These are phyloP conservation scores for Pionites leucogaster DNA, from an alignment of 2,113 vertebrate species.

Conservation along the genomic window DNA sequence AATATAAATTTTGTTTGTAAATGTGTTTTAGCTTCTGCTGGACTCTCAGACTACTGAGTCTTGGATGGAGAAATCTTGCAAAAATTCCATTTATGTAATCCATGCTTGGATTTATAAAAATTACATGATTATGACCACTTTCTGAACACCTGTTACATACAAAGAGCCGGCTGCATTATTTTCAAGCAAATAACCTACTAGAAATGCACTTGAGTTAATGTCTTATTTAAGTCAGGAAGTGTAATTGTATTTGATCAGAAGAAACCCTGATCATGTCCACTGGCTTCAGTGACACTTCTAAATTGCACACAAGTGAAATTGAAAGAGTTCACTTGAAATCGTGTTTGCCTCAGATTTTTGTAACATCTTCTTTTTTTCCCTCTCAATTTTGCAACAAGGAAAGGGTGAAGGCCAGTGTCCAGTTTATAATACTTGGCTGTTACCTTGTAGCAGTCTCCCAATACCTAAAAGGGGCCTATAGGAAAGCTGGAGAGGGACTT, in stretches of 20 bases:
- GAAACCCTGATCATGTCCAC: not conserved
- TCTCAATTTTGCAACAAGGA: not conserved
- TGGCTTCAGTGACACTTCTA: not conserved
- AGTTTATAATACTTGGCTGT: not conserved
- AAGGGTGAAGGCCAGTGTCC: not conserved
- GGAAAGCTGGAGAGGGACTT: not conserved
- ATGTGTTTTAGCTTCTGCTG: not conserved
- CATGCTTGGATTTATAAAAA: not conserved
- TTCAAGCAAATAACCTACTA: not conserved
- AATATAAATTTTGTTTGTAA: not conserved
- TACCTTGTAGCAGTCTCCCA: not conserved
- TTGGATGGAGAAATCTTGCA: not conserved
- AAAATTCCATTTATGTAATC: not conserved
- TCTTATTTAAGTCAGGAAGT: not conserved
- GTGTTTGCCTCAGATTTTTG: rapidly evolving
- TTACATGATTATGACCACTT: not conserved
- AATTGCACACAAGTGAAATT: not conserved
- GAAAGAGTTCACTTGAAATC: not conserved
- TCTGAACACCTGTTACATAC: not conserved
- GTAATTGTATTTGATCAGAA: not conserved
- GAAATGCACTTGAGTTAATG: not conserved
- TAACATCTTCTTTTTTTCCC: not conserved
- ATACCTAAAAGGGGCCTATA: not conserved
- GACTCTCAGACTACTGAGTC: not conserved
- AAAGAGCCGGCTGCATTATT: not conserved